phyloP scores from a whole-genome alignment of 2,797 vertebrate species.

The Garrulus glandarius region DNA sequence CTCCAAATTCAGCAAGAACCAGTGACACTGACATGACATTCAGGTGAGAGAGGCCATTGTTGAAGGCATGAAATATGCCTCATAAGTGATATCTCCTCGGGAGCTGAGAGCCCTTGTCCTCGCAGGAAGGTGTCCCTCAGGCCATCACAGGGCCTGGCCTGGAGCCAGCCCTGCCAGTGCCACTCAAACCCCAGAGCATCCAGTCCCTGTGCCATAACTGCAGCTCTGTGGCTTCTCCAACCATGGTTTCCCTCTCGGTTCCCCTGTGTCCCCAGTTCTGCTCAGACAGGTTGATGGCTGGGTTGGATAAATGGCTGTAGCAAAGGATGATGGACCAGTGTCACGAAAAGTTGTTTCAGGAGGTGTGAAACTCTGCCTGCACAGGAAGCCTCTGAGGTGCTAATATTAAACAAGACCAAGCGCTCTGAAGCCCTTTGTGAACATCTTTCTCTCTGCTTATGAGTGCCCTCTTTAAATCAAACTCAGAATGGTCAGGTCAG shows the following conservation, averaged over 20 bases:
- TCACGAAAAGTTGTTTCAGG: not conserved
- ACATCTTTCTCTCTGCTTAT: not conserved
- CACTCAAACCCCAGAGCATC: not conserved
- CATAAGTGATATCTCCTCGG: not conserved
- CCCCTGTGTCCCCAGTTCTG: not conserved
- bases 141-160: not conserved
- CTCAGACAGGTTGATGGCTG: not conserved
- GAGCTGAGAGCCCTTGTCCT: not conserved
- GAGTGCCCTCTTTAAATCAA: not conserved
- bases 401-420: not conserved
- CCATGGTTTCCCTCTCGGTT: rapidly evolving
- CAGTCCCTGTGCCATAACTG: rapidly evolving
- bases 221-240: not conserved
- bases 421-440: rapidly evolving
- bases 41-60: not conserved
- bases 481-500: not conserved
- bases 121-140: not conserved
- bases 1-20: conserved; percentile 19
- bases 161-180: not conserved
- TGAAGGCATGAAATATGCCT: conserved; percentile 22
- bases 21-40: not conserved
- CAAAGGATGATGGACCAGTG: not conserved
- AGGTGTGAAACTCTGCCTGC: not conserved
- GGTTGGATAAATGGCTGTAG: not conserved
- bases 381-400: not conserved